Conservation (phyloP, 2,888 invertebrate species). For the Allolobophora icterica region DNA sequence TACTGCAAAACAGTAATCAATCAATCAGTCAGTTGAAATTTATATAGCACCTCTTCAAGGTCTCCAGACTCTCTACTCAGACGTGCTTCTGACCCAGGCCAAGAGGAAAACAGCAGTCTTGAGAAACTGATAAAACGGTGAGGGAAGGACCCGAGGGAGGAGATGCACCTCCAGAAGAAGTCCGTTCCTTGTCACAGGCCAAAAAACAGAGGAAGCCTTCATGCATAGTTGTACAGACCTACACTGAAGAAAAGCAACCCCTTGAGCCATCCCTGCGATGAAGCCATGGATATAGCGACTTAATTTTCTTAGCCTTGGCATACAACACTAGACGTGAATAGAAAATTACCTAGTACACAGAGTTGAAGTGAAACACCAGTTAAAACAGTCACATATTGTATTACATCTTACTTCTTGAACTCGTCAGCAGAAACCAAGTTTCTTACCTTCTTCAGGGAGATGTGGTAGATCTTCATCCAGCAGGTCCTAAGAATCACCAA, state of each 20-base stretch:
- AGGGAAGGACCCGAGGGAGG: too few species aligned
- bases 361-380: background rate
- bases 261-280: background rate
- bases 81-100: too few species aligned
- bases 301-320: background rate
- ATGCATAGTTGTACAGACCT: background rate
- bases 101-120: too few species aligned
- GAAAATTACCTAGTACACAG: too few species aligned
- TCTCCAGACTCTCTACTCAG: too few species aligned
- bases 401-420: background rate
- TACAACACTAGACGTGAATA: background rate
- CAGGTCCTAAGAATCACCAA: conserved; percentile 63
- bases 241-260: background rate
- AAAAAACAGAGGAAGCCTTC: too few species aligned
- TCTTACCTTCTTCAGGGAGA: conserved; percentile 69
- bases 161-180: too few species aligned
- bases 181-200: too few species aligned
- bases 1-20: background rate
- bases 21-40: too few species aligned
- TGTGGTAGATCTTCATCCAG: conserved; percentile 59
- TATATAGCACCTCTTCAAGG: too few species aligned
- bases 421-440: background rate
- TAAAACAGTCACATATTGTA: background rate
- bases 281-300: background rate
- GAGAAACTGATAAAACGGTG: too few species aligned